Base-by-base conservation (phyloP, 2,888 invertebrate species). In the Mechanitis messenoides region DNA sequence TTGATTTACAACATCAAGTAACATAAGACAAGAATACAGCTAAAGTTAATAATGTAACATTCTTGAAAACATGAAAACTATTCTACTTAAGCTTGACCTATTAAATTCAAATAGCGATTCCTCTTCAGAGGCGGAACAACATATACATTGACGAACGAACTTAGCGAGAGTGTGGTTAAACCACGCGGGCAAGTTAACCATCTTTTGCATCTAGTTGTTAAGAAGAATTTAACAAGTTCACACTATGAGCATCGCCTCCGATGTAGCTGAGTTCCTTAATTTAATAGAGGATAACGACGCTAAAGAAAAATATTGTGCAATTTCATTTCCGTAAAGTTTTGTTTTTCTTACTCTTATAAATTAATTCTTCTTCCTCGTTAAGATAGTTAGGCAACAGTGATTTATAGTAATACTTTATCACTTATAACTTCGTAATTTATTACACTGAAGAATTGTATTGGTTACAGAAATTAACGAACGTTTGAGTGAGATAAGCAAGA, bases 181-280 rank as follows among this genome's bases (percentile, higher is more conserved):
- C 68, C 70, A 71, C 61, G 61, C 53, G 56, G 28, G 55, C 69
- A 69, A 70, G 66, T 62, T 67, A 63, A 69, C 66, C 66, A 72
- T 70, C 72, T 74, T 71, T 67, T 55, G 69, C 69, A 71, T 71
- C 74, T 71, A 78, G 75, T 79, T 72, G 69, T 74, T 70, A 70
- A 72, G 74, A 79, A 80, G 78, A 80, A 79, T 79, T 80, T 78
- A 75, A 74, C 78, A 77, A 79, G 77, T 77, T 77, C 74, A 75
- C 67, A 68, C 77, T 75, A 78, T 78, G 79, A 38, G 50, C 64
- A 69, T 71, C 71, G 72, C 76, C 74, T 66, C 74, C 79, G 80
- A 76, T 74, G 80, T 78, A 50, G 50, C 11, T 50, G n/a, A 31
- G 9, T 50, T 42, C 1, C 42, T 54, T 47, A 42, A 55, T 12